These are phyloP conservation scores for Enteromius treurensis DNA, from an alignment of 2,797 vertebrate species.

Conservation along the genomic window DNA sequence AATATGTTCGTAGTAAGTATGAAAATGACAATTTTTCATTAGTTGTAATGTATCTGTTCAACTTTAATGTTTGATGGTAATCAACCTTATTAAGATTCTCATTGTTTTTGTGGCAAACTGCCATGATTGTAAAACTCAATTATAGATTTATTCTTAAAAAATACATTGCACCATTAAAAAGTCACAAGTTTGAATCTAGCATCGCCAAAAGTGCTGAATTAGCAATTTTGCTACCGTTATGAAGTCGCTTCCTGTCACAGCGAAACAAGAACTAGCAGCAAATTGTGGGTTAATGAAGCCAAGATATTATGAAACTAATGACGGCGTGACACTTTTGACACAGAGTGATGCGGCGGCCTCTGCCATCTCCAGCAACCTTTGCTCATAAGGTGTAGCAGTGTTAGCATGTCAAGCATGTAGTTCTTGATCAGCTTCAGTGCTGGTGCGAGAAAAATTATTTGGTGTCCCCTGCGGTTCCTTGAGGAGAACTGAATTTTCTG, in stretches of 20 bases:
- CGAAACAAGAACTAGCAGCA: background rate
- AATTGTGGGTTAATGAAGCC: background rate
- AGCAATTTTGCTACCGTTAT: background rate
- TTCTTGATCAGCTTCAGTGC: constrained; percentile 70
- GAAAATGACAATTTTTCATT: background rate
- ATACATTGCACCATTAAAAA: background rate
- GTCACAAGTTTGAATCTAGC: background rate
- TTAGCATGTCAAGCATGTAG: constrained; percentile 44
- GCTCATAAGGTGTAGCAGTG: constrained; percentile 32
- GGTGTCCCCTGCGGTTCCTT: constrained; percentile 80
- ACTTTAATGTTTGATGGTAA: background rate
- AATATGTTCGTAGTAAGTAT: background rate
- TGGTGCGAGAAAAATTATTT: constrained; percentile 77
- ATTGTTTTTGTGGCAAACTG: background rate
- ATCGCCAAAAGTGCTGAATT: background rate
- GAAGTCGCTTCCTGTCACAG: background rate
- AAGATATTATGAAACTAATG: background rate
- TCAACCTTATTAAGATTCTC: background rate
- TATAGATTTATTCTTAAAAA: background rate
- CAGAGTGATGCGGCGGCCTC: background rate
- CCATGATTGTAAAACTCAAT: background rate
- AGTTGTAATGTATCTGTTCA: background rate
- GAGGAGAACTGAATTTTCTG: constrained; percentile 79
- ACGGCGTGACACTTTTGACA: constrained; percentile 1
- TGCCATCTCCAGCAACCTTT: background rate